Evolutionary conservation across 1,140 invertebrate genomes (phyloP).

Genomic region (Carposina sasakii): DNA sequence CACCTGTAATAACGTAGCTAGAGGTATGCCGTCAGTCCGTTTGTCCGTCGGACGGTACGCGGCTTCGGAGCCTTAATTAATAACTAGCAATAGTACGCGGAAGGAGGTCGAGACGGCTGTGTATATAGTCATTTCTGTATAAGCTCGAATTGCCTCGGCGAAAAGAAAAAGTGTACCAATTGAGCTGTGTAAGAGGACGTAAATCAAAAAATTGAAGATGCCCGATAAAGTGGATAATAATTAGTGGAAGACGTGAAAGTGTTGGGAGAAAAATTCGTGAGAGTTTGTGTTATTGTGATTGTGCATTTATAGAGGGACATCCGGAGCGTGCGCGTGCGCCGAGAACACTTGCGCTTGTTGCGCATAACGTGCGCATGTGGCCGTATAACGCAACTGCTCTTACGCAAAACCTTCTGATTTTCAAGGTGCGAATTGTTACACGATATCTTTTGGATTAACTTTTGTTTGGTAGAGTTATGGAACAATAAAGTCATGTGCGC

Average conservation of each 20-base stretch:
- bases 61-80: constrained; percentile 6
- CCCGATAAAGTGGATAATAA: constrained; percentile 72
- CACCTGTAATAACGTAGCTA: no score
- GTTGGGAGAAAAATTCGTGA: constrained; percentile 72
- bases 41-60: neutral
- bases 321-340: constrained; percentile 27
- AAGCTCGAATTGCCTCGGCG: constrained; percentile 33
- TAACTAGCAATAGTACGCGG: constrained; percentile 14
- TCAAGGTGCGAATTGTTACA: no score
- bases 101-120: constrained; percentile 31
- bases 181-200: constrained; percentile 61
- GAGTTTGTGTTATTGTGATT: constrained; percentile 69
- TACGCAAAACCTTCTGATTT: constrained; percentile 4
- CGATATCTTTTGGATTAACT: no score
- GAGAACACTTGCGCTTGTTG: neutral
- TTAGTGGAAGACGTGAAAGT: constrained; percentile 71
- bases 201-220: constrained; percentile 73
- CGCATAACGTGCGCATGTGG: neutral
- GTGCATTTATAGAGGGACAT: constrained; percentile 64
- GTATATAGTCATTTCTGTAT: constrained; percentile 24
- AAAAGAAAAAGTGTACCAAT: constrained; percentile 69
- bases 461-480: no score
- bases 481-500: no score
- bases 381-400: constrained; percentile 4
- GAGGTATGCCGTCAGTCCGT: no score